Conservation (phyloP, 1,140 invertebrate species). For the Bactericera cockerelli region DNA sequence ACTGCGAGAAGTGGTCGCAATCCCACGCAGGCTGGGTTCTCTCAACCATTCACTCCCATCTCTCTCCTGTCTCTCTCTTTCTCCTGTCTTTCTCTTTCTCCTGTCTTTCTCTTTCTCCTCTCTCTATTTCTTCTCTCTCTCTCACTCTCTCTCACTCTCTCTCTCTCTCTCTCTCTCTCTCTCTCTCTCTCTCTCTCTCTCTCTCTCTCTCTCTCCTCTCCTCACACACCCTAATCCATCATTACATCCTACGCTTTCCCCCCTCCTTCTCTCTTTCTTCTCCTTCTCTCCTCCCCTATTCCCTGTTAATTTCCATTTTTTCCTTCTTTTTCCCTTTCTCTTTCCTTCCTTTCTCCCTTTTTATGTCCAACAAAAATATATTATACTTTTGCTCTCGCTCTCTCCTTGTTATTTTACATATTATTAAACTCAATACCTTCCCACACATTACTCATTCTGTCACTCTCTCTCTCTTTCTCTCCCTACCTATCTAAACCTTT, state of each 20-base stretch:
- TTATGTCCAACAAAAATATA: too few relatives aligned
- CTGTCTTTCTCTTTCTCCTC: background rate
- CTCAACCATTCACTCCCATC: too few relatives aligned
- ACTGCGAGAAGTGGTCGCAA: too few relatives aligned
- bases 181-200: constrained; percentile 1
- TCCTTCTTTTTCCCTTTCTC: constrained; percentile 4
- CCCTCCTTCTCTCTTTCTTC: background rate
- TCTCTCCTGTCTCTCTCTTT: background rate
- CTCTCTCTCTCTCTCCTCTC: background rate
- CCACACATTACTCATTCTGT: background rate
- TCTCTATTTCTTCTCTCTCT: background rate
- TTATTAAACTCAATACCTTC: background rate
- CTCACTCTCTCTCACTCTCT: background rate
- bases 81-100: background rate
- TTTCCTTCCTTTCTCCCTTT: constrained; percentile 5
- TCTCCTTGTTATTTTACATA: background rate
- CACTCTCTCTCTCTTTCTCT: background rate
- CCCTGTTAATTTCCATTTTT: background rate
- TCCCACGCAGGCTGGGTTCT: too few relatives aligned
- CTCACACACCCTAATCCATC: background rate
- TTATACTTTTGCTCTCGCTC: too few relatives aligned
- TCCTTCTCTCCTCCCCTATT: background rate
- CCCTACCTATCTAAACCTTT: background rate
- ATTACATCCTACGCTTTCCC: background rate
- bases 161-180: background rate